Base-by-base conservation (phyloP, 2,113 vertebrate genomes). In the Pitta sordida region DNA sequence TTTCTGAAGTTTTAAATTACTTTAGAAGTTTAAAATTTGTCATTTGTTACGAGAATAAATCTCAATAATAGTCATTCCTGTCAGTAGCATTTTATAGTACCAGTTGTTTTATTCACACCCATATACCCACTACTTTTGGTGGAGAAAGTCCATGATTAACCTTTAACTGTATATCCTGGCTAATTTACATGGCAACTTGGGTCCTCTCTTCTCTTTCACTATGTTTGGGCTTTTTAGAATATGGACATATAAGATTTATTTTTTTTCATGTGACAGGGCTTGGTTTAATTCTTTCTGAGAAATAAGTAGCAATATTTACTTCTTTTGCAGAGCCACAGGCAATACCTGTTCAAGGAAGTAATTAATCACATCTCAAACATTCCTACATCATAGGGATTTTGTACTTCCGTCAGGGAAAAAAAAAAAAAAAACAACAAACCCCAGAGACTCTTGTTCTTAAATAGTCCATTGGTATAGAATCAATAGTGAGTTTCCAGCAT, bases 271-370 rank as follows among this genome's bases (percentile, higher is more conserved):
- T 86, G 34, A 59, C 26, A 62, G 21, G 83, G 17, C 18, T 77
- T 83, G 46, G 39, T 81, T 78, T 81, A 92, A 78, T 78, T 94
- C 32, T 83, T 94, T 21, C 30, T 65, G 56, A 74, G 74, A 83
- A 91, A 86, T 32, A 23, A 65, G 46, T 55, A 82, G 41, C 14
- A 60, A 23, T 82, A 59, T 39, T 92, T 93, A 34, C 52, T 74
- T 56, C 41, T 55, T 81, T 67, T 65, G 6, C 41, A 88, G 51
- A 30, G 48, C 89, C 80, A 89, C 60, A 84, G 86, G 76, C 80
- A 91, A 39, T 93, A 92, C 83, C 73, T 90, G 83, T 62, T 68
- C 88, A 41, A 92, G 77, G 89, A 94, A 93, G 93, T 92, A 80
- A 88, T 88, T 92, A 92, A 93, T 94, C 83, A 92, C 46, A 84